Percentiles rank a stretch among this genome's conserved stretches.
These are phyloP conservation scores for Gymnarchus niloticus DNA, from an alignment of 2,113 vertebrate species.

Conservation along the genomic window DNA sequence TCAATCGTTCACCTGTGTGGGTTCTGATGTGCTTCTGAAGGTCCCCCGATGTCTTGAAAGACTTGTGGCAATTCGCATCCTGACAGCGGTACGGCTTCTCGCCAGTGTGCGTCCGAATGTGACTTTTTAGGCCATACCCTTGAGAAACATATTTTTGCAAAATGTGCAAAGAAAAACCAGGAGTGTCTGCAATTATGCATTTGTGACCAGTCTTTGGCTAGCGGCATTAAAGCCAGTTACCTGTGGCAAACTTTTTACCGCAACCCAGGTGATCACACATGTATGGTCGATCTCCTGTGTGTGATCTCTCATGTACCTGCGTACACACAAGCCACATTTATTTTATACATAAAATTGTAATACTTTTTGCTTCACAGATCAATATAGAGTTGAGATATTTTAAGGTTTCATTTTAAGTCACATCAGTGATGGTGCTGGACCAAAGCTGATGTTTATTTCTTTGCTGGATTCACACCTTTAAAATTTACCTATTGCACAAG, in stretches of 20 bases:
- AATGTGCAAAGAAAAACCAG: not conserved
- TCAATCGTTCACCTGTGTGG: slow-evolving; percentile 76
- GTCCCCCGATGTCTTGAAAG: slow-evolving; percentile 97
- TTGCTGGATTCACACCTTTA: too few relatives aligned
- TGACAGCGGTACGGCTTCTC: slow-evolving; percentile 97
- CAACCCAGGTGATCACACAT: slow-evolving; percentile 87
- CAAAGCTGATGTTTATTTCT: slow-evolving; percentile 71
- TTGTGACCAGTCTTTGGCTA: not conserved
- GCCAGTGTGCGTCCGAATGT: slow-evolving; percentile 92
- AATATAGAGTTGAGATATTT: not conserved
- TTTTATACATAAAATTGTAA: not conserved
- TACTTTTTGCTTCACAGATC: not conserved
- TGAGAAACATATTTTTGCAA: not conserved
- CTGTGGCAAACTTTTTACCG: slow-evolving; percentile 97
- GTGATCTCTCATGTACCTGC: slow-evolving; percentile 94
- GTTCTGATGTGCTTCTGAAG: slow-evolving; percentile 96
- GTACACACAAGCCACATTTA: not conserved
- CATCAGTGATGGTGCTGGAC: slow-evolving; percentile 42
- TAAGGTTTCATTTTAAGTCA: not conserved
- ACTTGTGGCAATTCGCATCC: slow-evolving; percentile 91
- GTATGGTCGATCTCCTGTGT: slow-evolving; percentile 95
- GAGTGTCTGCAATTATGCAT: not conserved
- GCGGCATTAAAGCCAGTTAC: slow-evolving; percentile 53
- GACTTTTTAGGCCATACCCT: slow-evolving; percentile 96
- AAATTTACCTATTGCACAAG: too few relatives aligned